phyloP scores from a whole-genome alignment of 1,140 invertebrate genomes.

The Zaprionus kolodkinae region DNA sequence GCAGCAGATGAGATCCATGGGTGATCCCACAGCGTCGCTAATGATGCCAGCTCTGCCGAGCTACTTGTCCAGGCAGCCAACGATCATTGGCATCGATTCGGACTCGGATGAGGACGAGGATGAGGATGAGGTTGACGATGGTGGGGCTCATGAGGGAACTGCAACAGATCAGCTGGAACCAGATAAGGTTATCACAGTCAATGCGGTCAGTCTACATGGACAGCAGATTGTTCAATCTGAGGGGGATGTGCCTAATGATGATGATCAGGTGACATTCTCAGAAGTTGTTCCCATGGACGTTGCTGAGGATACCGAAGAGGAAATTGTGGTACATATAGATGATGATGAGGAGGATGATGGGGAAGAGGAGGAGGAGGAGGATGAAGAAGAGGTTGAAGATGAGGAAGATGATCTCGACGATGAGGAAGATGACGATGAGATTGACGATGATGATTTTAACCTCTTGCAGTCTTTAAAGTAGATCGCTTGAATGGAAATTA shows the following conservation, averaged over 20 bases:
- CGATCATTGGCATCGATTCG: background rate
- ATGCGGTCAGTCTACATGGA: background rate
- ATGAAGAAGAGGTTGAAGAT: background rate
- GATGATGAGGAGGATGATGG: slow-evolving; percentile 2
- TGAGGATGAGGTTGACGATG: background rate
- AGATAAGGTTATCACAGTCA: no score
- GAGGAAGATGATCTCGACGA: background rate
- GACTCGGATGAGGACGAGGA: slow-evolving; percentile 11
- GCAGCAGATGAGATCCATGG: background rate
- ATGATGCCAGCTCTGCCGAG: background rate
- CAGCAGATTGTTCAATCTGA: background rate
- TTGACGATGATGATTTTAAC: background rate
- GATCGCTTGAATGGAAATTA: background rate
- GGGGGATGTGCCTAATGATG: background rate
- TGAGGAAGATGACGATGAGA: slow-evolving; percentile 10
- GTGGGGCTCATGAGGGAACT: background rate
- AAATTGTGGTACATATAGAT: background rate
- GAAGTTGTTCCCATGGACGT: background rate
- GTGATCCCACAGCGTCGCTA: no score
- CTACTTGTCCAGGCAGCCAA: background rate
- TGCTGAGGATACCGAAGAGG: no score
- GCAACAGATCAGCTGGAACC: no score
- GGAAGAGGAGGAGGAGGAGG: background rate
- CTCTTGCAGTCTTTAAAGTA: background rate
- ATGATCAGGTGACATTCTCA: no score